These are phyloP conservation scores for Calidris pugnax DNA, from an alignment of 2,113 vertebrate species.

Conservation along the genomic window DNA sequence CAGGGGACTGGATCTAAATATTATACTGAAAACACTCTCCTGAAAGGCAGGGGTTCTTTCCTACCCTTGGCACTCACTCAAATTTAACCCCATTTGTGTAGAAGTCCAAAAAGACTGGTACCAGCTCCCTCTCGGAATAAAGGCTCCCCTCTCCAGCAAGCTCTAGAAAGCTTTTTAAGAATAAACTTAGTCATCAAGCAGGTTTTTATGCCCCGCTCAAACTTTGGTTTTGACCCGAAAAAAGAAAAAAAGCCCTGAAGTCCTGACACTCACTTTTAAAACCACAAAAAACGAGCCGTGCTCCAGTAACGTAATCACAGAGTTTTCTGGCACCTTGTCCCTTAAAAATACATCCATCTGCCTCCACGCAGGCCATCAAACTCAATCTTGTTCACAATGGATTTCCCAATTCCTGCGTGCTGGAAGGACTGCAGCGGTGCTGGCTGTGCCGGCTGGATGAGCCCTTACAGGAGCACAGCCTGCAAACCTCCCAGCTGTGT, in stretches of 20 bases:
- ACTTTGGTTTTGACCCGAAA: slow-evolving; percentile 72
- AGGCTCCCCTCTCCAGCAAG: slow-evolving; percentile 17
- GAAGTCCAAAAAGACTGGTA: slow-evolving; percentile 11
- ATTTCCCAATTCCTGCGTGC: slow-evolving; percentile 72
- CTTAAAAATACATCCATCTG: slow-evolving; percentile 81
- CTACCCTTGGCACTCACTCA: slow-evolving; percentile 37
- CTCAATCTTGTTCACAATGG: slow-evolving; percentile 72
- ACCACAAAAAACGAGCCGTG: slow-evolving; percentile 74
- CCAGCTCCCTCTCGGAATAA: slow-evolving; percentile 61
- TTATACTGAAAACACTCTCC: neutral
- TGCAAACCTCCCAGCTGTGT: slow-evolving; percentile 73
- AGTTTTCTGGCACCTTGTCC: slow-evolving; percentile 73
- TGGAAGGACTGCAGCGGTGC: slow-evolving; percentile 65
- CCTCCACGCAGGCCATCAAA: slow-evolving; percentile 72
- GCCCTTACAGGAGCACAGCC: slow-evolving; percentile 55
- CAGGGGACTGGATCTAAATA: slow-evolving; percentile 2
- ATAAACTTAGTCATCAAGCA: slow-evolving; percentile 78
- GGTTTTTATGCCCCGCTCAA: slow-evolving; percentile 72
- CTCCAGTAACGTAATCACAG: slow-evolving; percentile 78
- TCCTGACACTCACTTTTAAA: slow-evolving; percentile 76
- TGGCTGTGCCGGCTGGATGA: slow-evolving; percentile 59
- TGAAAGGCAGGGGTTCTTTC: slow-evolving; percentile 31
- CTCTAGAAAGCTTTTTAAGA: slow-evolving; percentile 78
- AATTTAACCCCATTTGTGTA: slow-evolving; percentile 16
- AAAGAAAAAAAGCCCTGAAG: slow-evolving; percentile 62